These are phyloP conservation scores for Myotis lucifugus DNA, from an alignment of 2,113 vertebrate genomes.

Conservation along the genomic window DNA sequence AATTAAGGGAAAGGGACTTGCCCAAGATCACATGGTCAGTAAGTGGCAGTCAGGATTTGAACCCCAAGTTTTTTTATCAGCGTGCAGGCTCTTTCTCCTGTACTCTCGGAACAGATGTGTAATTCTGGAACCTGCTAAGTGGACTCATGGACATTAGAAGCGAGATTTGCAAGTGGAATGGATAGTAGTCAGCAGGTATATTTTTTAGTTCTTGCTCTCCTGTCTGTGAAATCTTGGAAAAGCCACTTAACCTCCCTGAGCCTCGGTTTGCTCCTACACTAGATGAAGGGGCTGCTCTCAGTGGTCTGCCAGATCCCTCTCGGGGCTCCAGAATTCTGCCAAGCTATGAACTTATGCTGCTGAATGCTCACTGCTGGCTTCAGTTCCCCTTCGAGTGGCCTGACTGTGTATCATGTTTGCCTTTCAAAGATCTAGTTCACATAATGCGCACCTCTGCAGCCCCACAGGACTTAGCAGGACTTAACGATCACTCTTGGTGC, in stretches of 20 bases:
- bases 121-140: background rate
- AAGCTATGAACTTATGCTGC: background rate
- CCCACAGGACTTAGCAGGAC: background rate
- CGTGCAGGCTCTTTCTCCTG: background rate
- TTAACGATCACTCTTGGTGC: background rate
- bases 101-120: background rate
- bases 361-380: background rate
- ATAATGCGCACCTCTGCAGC: background rate
- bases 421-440: background rate
- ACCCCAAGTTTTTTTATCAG: background rate
- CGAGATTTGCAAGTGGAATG: background rate
- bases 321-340: background rate
- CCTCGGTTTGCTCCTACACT: background rate
- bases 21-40: background rate
- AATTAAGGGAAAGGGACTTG: slow-evolving; percentile 29
- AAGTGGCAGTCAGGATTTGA: background rate
- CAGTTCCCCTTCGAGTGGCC: background rate
- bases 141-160: background rate
- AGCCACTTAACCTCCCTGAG: background rate
- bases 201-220: background rate
- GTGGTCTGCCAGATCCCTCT: background rate
- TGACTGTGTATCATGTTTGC: background rate
- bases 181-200: background rate
- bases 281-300: background rate
- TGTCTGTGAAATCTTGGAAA: background rate